A percentile compares a stretch with the other conserved stretches of the same genome.
These are phyloP conservation scores for Caiman crocodilus DNA, from an alignment of 2,797 vertebrate species.

Conservation along the genomic window DNA sequence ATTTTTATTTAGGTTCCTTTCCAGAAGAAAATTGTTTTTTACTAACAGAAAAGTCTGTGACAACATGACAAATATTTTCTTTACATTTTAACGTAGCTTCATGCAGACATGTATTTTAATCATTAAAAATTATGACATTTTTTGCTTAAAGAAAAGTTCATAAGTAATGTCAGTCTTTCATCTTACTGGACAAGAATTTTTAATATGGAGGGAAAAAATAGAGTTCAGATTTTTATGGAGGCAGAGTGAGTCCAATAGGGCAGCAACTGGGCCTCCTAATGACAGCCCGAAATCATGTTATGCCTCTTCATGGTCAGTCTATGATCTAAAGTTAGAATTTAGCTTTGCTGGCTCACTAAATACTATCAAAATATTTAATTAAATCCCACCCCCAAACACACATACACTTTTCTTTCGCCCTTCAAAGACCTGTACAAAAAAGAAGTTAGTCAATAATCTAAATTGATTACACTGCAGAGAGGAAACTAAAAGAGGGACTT, in stretches of 20 bases:
- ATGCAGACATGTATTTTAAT: conserved; percentile 34
- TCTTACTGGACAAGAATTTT: conserved; percentile 3
- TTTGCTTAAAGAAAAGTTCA: neutral
- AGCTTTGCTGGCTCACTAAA: neutral
- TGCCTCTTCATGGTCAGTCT: too few relatives aligned
- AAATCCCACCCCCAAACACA: neutral
- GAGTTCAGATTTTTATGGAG: neutral
- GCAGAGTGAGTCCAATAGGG: neutral
- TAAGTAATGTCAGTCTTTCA: neutral
- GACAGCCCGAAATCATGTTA: too few relatives aligned
- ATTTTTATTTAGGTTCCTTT: neutral
- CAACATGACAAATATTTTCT: neutral
- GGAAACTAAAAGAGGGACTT: neutral
- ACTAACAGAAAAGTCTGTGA: neutral
- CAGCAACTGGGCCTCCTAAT: neutral
- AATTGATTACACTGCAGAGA: neutral
- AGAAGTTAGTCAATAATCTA: neutral
- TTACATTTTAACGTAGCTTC: conserved; percentile 17
- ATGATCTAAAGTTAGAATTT: too few relatives aligned
- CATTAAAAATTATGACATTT: neutral
- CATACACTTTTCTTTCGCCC: neutral
- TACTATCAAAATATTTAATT: neutral
- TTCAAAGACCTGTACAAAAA: neutral
- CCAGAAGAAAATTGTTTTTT: neutral
- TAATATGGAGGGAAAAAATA: neutral